These are phyloP conservation scores for Cyclophora punctaria DNA, from an alignment of 2,888 invertebrate species.

Conservation along the genomic window DNA sequence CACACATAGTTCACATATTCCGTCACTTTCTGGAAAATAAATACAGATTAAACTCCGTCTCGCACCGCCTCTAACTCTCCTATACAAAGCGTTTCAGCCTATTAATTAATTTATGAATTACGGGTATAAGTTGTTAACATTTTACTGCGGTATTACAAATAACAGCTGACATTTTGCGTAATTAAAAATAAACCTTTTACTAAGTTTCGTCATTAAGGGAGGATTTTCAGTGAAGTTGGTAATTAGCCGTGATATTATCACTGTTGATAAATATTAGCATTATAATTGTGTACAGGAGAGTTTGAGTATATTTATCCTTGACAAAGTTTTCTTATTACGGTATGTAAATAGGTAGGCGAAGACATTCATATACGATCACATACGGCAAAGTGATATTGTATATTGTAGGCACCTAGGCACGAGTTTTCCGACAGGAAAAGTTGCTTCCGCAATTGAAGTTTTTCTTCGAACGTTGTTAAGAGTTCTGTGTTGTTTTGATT, in stretches of 20 bases:
- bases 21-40: slow-evolving; percentile 38
- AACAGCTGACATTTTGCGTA: slow-evolving; percentile 16
- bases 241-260: neutral
- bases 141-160: slow-evolving; percentile 16
- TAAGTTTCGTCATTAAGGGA: slow-evolving; percentile 12
- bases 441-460: slow-evolving; percentile 43
- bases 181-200: slow-evolving; percentile 15
- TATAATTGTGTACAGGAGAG: no score
- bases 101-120: slow-evolving; percentile 17
- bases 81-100: slow-evolving; percentile 3
- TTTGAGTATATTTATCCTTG: no score
- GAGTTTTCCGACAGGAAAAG: slow-evolving; percentile 35
- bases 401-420: slow-evolving; percentile 16
- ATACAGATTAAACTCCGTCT: neutral
- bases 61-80: neutral
- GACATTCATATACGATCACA: slow-evolving; percentile 6
- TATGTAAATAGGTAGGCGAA: no score
- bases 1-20: slow-evolving; percentile 39
- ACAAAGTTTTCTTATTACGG: no score
- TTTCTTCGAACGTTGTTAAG: slow-evolving; percentile 39
- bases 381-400: slow-evolving; percentile 21
- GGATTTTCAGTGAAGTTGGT: neutral
- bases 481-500: slow-evolving; percentile 33
- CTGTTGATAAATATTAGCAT: no score
- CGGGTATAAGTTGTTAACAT: slow-evolving; percentile 17